phyloP scores from a whole-genome alignment of 2,797 vertebrate genomes.

The Anas flavirostris region DNA sequence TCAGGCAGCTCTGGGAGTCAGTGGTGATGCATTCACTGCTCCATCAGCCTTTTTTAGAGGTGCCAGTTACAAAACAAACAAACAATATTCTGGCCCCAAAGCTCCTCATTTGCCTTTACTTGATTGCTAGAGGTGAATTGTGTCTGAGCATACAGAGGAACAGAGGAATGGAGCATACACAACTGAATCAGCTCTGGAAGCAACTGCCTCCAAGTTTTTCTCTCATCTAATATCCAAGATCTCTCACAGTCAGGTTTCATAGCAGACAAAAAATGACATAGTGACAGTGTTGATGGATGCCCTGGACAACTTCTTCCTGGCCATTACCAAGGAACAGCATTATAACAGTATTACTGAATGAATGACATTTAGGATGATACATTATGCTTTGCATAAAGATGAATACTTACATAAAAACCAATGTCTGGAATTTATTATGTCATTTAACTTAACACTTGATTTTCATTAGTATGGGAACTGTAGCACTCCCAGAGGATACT shows the following conservation, averaged over 20 bases:
- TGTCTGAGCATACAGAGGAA: not conserved
- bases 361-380: slow-evolving; percentile 32
- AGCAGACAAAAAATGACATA: not conserved
- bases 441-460: slow-evolving; percentile 22
- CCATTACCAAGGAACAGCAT: not conserved
- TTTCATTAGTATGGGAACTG: not conserved
- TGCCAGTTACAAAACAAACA: not conserved
- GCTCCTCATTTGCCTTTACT: not conserved
- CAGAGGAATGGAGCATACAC: not conserved
- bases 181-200: not conserved
- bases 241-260: not conserved
- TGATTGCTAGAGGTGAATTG: not conserved
- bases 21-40: not conserved
- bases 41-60: not conserved
- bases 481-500: not conserved
- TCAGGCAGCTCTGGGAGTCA: not conserved
- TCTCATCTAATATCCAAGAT: not conserved
- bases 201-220: not conserved
- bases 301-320: not conserved
- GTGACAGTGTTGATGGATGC: not conserved
- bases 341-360: not conserved
- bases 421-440: slow-evolving; percentile 45
- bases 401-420: slow-evolving; percentile 46
- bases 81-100: not conserved
- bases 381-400: slow-evolving; percentile 37